Conservation (phyloP, 2,888 invertebrate species). For the Plebejus melissa region DNA sequence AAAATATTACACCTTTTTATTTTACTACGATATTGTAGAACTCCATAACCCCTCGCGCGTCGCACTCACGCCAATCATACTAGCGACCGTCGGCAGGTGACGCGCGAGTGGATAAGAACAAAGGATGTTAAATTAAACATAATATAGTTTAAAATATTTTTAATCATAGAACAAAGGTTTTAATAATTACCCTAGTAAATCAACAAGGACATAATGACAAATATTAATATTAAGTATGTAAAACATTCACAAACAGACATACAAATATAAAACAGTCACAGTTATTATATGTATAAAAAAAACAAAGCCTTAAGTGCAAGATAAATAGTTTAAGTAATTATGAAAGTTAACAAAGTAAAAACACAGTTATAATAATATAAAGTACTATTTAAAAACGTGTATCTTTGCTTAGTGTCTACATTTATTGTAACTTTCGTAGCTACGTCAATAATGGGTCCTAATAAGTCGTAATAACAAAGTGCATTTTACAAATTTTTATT, state of each 20-base stretch:
- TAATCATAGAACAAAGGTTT: conserved; percentile 10
- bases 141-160: neutral
- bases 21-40: neutral
- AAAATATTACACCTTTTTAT: no score
- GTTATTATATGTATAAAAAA: neutral
- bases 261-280: neutral
- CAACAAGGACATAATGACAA: neutral
- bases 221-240: neutral
- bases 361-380: neutral
- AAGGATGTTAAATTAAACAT: neutral
- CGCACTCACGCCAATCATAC: no score
- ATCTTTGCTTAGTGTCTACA: neutral
- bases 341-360: neutral
- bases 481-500: neutral
- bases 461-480: neutral
- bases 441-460: neutral
- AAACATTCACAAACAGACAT: neutral
- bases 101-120: neutral
- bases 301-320: neutral
- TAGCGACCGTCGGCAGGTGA: no score
- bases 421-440: neutral
- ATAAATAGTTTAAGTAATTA: neutral
- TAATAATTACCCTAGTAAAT: neutral
- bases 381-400: neutral
- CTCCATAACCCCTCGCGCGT: neutral